Conservation (phyloP, 2,888 invertebrate species). For the Pterostichus niger region DNA sequence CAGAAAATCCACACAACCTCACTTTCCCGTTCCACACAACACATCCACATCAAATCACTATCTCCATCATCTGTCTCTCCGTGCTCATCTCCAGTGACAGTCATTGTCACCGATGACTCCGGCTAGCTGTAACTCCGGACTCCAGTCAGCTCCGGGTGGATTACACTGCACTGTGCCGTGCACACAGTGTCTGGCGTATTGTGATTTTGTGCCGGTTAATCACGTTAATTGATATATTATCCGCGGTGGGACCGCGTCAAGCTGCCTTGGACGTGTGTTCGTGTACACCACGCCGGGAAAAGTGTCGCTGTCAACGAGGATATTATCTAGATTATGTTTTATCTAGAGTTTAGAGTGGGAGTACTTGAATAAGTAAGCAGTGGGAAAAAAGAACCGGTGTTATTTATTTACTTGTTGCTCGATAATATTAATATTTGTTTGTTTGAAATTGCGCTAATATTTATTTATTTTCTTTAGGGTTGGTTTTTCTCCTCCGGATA, state of each 20-base stretch:
- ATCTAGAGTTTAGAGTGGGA: background rate
- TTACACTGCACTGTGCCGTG: background rate
- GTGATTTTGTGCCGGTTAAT: conserved; percentile 59
- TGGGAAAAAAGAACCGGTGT: background rate
- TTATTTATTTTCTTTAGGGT: too few species aligned
- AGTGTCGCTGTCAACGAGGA: conserved; percentile 13
- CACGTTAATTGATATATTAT: conserved; percentile 65
- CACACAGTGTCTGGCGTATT: conserved; percentile 34
- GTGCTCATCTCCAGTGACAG: background rate
- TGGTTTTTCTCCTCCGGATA: too few species aligned
- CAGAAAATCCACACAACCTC: background rate
- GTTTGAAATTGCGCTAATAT: too few species aligned
- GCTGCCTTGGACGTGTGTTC: background rate
- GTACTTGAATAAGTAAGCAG: background rate
- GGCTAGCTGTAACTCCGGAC: background rate
- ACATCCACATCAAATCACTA: background rate
- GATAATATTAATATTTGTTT: background rate
- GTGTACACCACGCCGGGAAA: background rate
- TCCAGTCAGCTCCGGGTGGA: background rate
- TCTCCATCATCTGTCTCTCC: background rate
- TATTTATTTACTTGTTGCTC: conserved; percentile 1
- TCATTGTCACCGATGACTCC: background rate
- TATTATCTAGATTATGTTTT: conserved; percentile 17
- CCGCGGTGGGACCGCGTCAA: conserved; percentile 14
- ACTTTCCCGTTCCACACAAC: background rate